phyloP scores from a whole-genome alignment of 2,797 vertebrate genomes.

The Harpagifer antarcticus region DNA sequence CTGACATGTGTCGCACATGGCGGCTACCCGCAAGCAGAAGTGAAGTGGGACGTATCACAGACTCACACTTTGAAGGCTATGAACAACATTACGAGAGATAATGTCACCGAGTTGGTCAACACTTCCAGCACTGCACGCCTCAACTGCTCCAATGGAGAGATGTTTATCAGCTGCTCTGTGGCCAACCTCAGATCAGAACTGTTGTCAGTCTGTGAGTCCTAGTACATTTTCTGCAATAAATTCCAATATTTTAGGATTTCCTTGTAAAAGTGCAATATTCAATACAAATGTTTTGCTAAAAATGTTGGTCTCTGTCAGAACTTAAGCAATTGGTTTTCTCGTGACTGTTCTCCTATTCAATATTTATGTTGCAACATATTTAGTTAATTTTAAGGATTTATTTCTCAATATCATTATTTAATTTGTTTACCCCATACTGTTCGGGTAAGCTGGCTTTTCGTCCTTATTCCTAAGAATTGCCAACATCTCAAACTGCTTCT shows the following conservation, averaged over 20 bases:
- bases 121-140: slow-evolving; percentile 35
- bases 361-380: slow-evolving; percentile 7
- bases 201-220: slow-evolving; percentile 65
- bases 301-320: too few species aligned
- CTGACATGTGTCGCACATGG: slow-evolving; percentile 49
- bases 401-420: neutral
- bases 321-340: neutral
- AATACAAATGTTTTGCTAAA: too few species aligned
- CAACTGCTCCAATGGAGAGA: slow-evolving; percentile 48
- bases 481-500: slow-evolving; percentile 32
- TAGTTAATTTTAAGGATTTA: slow-evolving; percentile 15
- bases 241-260: slow-evolving; percentile 14
- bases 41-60: neutral
- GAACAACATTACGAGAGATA: neutral
- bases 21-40: slow-evolving; percentile 20
- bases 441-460: neutral
- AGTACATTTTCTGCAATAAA: neutral
- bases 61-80: neutral
- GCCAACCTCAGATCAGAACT: neutral
- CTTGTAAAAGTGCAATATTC: slow-evolving; percentile 28
- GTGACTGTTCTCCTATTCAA: slow-evolving; percentile 28
- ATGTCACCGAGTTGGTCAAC: slow-evolving; percentile 17
- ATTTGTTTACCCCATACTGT: neutral
- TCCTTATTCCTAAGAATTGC: slow-evolving; percentile 5
- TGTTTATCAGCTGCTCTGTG: slow-evolving; percentile 47